Evolutionary conservation across 2,113 vertebrate species (phyloP), one percentile per base, ranked within the genome.

Genomic region (Sinocyclocheilus rhinocerous): DNA sequence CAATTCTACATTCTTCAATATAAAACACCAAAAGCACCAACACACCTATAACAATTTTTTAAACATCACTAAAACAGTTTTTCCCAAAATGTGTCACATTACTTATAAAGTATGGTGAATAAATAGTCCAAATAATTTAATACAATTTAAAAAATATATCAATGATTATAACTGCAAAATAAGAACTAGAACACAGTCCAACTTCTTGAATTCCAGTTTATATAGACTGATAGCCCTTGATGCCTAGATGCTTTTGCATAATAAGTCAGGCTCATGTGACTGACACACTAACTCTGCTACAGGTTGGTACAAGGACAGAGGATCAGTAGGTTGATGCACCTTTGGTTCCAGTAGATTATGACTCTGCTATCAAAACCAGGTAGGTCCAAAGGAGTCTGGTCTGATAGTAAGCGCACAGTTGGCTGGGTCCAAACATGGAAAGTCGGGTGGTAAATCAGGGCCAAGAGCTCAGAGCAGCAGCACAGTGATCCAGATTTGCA

Each of bases 401-500:
- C 48, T 11, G 48, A 4, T 87, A n/a, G 5, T 24, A 73, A 76
- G 16, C 3, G 10, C 13, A 50, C 42, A 24, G 42, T n/a, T 45
- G 55, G 4, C 73, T 24, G 18, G 65, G 55, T 73, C 65, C 45
- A 86, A 59, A 6, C 8, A 52, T 12, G 59, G 18, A n/a, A 36
- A 33, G 24, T 79, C 3, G 3, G 63, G 22, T 50, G 48, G 29
- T 55, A n/a, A 81, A 55, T 29, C 12, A 45, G 42, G 52, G n/a
- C 69, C 83, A 85, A 36, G 61, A 52, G 13, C 13, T 70, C 2
- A 87, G 89, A 0, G 92, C 88, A 0, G 89, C 92, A 0, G 90
- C 92, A 76, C 95, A 97, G 63, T 93, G 93, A 87, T 96, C 95
- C 89, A 99, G 92, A 7, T 90, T 91, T 4, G 81, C 85, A 2